A percentile compares a stretch with the other conserved stretches of the same genome.
phyloP scores from a whole-genome alignment of 2,113 vertebrate species.

The Hippolais icterina region DNA sequence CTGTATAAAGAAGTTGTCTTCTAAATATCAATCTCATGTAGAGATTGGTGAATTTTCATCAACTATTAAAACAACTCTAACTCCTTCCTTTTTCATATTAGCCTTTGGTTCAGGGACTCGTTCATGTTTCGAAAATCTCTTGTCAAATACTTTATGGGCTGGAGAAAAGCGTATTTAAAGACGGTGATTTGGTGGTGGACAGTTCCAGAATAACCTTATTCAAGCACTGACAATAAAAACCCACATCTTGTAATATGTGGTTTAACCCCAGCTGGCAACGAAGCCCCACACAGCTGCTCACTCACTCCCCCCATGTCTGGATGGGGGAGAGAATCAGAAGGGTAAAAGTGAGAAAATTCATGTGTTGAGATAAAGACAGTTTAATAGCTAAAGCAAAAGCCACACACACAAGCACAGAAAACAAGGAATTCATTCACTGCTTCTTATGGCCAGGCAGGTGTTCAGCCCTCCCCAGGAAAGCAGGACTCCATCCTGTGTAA shows the following conservation, averaged over 20 bases:
- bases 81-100: not conserved
- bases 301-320: not conserved
- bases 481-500: not conserved
- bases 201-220: not conserved
- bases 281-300: not conserved
- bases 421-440: not conserved
- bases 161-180: not conserved
- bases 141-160: not conserved
- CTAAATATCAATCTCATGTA: not conserved
- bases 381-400: not conserved
- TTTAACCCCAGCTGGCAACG: not conserved
- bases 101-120: not conserved
- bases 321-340: not conserved
- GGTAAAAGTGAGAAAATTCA: not conserved
- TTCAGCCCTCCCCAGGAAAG: not conserved
- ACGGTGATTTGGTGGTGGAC: not conserved
- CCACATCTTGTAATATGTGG: not conserved
- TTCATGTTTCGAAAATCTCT: not conserved
- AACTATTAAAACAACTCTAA: not conserved
- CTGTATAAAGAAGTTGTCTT: not conserved
- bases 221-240: not conserved
- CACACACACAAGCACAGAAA: not conserved
- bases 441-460: not conserved
- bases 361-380: not conserved
- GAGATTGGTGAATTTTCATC: not conserved